Conservation (phyloP, 2,113 vertebrate species). For the Phrynocephalus versicolor region DNA sequence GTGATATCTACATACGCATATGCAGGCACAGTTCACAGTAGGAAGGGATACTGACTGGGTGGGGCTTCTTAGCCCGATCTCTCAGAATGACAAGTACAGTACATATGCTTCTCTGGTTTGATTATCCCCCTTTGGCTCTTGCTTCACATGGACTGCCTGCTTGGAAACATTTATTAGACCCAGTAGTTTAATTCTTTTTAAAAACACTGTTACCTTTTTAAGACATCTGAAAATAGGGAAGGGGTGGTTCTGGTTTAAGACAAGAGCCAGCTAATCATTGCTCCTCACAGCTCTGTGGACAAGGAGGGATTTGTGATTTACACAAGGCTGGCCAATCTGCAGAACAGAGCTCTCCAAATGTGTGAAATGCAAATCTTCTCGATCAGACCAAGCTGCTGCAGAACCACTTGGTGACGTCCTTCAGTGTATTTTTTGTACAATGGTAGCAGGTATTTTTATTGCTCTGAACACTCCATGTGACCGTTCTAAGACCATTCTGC, state of each 20-base stretch:
- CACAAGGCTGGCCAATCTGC: background rate
- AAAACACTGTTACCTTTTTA: background rate
- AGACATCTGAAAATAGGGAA: background rate
- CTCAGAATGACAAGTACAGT: background rate
- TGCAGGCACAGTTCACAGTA: no score
- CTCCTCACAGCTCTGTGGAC: background rate
- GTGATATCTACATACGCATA: no score
- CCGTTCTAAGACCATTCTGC: background rate
- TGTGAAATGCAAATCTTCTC: constrained; percentile 1
- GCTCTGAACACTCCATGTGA: background rate
- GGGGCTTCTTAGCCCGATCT: no score
- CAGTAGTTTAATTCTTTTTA: background rate
- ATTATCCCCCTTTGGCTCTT: background rate
- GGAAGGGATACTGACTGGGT: no score
- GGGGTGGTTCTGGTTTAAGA: background rate
- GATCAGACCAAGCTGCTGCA: background rate
- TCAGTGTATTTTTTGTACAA: constrained; percentile 19
- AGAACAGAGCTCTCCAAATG: no score
- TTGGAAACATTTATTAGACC: background rate
- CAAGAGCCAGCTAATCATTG: background rate
- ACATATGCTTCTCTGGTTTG: background rate
- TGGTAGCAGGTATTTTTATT: constrained; percentile 10
- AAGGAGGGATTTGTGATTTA: background rate
- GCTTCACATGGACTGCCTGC: background rate
- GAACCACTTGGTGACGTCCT: constrained; percentile 14